These are phyloP conservation scores for Cynocephalus volans DNA, from an alignment of 2,113 vertebrate species.

Conservation along the genomic window DNA sequence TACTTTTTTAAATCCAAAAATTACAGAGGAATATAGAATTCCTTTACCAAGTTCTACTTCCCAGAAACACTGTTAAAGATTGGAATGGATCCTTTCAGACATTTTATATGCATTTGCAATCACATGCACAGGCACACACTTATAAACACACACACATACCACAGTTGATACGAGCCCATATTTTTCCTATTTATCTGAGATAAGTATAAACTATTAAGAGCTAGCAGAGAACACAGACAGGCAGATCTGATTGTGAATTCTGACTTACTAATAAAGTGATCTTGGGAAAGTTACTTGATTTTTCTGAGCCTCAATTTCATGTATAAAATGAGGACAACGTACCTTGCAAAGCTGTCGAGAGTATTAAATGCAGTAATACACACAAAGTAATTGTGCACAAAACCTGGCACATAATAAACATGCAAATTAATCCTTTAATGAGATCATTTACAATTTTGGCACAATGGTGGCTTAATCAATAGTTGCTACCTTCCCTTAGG, in stretches of 20 bases:
- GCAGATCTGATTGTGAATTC: neutral
- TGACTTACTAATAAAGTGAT: neutral
- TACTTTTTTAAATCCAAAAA: neutral
- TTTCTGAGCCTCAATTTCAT: neutral
- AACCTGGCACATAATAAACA: neutral
- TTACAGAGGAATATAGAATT: neutral
- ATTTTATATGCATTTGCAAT: neutral
- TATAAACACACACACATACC: neutral
- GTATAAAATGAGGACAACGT: neutral
- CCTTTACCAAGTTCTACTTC: neutral
- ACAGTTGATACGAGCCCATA: neutral
- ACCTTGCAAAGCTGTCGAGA: neutral
- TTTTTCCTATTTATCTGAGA: neutral
- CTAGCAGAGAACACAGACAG: neutral
- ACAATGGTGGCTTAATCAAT: neutral
- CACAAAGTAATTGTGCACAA: neutral
- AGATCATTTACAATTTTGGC: neutral
- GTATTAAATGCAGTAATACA: neutral
- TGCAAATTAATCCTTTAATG: neutral
- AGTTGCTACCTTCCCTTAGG: neutral
- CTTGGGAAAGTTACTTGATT: neutral
- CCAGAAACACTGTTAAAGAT: neutral
- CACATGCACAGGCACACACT: too few species aligned
- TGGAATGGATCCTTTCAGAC: neutral
- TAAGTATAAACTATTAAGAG: neutral